Base-by-base conservation (phyloP, 2,888 invertebrate genomes). In the Dinocampus coccinellae region DNA sequence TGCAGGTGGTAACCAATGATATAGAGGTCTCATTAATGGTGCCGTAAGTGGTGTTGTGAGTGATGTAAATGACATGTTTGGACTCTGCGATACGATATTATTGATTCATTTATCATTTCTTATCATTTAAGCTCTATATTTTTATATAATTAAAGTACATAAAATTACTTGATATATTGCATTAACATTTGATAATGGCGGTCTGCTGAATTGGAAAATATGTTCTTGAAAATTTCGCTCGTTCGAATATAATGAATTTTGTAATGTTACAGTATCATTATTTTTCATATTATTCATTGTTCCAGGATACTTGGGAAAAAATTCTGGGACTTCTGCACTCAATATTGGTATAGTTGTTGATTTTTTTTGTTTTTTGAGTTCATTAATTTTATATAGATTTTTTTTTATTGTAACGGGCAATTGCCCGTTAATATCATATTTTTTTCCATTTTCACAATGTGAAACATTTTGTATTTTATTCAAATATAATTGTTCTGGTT, bases 321-420 rank as follows among this genome's bases (percentile, higher is more conserved):
- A 87, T 77, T 87, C 87, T 0, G 86, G 84, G 13, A 86, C 86
- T 69, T 86, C 85, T 16, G 83, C 81, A 68, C 81, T 81, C 2
- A 82, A 68, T 6, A 78, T 53, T 0, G 81, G 81, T 0, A 77
- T 69, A 4, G 62, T 10, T 52, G 29, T 52, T 52, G 55, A 22
- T 29, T 55, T 55, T 6, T 24, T 24, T 29, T 29, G 33, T 10
- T 1, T 7, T 9, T 34, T 33, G 0, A 34, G 3, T 1, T n/a
- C 20, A 6, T 16, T 1, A 4, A 11, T 24, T 33, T 58, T 16
- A 10, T 34, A 13, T 33, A 6, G 33, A 7, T 3, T 10, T 16
- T 13, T 7, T 16, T 16, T 3, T 1, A 29, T 20, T n/a, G 7
- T 29, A 34, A 20, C 6, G 3, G 26, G 26, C 26, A 11, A 11